Conservation (phyloP, 2,888 invertebrate genomes). For the Caenorhabditis plicata region DNA sequence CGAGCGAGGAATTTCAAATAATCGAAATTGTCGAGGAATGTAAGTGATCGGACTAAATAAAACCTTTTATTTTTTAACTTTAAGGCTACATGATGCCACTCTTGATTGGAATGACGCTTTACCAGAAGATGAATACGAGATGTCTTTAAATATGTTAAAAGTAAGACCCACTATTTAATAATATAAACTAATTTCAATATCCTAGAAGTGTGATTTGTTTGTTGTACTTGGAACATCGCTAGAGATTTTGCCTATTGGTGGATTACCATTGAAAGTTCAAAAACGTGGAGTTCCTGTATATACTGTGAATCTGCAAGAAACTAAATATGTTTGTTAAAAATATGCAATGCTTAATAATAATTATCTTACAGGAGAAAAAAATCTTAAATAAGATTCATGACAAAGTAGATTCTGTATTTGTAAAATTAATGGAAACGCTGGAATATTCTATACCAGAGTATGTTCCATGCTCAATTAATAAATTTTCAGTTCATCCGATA, state of each 20-base stretch:
- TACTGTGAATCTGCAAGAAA: constrained; percentile 94
- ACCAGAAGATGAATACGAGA: constrained; percentile 70
- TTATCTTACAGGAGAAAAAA: no score
- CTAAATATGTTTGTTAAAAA: constrained; percentile 80
- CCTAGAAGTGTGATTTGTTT: constrained; percentile 79
- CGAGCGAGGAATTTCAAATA: not conserved
- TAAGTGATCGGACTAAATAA: no score
- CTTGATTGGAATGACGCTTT: constrained; percentile 95
- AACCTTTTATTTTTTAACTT: no score
- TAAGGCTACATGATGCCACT: constrained; percentile 83
- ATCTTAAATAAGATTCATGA: no score
- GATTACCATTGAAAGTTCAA: constrained; percentile 82
- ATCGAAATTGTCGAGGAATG: not conserved
- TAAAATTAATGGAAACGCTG: no score
- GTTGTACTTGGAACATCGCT: constrained; percentile 94
- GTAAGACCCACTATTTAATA: not conserved
- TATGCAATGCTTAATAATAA: no score
- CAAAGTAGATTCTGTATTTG: no score
- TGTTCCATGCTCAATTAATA: no score
- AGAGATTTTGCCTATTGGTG: constrained; percentile 95
- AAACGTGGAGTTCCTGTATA: constrained; percentile 85
- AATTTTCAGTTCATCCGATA: no score
- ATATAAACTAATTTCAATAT: not conserved
- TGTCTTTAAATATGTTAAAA: constrained; percentile 67
- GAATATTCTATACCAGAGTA: no score